These are phyloP conservation scores for Mayetiola destructor DNA, from an alignment of 2,888 invertebrate species.

Conservation along the genomic window DNA sequence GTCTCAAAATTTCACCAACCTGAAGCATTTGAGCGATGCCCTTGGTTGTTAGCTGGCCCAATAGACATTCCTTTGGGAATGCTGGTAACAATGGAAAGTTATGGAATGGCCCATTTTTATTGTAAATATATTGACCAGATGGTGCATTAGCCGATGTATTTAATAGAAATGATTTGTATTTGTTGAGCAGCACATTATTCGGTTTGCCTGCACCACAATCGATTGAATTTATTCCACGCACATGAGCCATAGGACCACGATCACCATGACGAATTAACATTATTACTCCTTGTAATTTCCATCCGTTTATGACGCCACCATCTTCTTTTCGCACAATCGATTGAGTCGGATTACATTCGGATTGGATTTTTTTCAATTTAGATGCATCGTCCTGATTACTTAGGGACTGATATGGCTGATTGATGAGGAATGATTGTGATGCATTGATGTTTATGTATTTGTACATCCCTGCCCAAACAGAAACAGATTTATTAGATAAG, in stretches of 20 bases:
- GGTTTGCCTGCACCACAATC: slow-evolving; percentile 48
- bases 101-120: slow-evolving; percentile 67
- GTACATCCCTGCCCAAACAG: slow-evolving; percentile 49
- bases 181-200: slow-evolving; percentile 33
- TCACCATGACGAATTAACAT: slow-evolving; percentile 79
- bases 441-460: slow-evolving; percentile 50
- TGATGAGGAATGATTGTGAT: not conserved
- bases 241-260: slow-evolving; percentile 70
- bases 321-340: slow-evolving; percentile 56
- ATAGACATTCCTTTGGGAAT: slow-evolving; percentile 52
- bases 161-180: slow-evolving; percentile 22
- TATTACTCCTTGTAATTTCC: slow-evolving; percentile 40
- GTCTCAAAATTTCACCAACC: slow-evolving; percentile 53
- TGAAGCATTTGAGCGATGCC: slow-evolving; percentile 72
- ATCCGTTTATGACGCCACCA: slow-evolving; percentile 38
- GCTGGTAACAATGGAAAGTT: slow-evolving; percentile 65
- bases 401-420: slow-evolving; percentile 16
- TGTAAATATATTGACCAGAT: slow-evolving; percentile 51
- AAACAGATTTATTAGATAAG: slow-evolving; percentile 16
- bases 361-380: slow-evolving; percentile 49
- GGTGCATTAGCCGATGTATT: slow-evolving; percentile 19
- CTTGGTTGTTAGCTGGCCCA: slow-evolving; percentile 65
- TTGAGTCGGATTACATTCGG: slow-evolving; percentile 57
- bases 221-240: slow-evolving; percentile 60
- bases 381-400: slow-evolving; percentile 40